These are phyloP conservation scores for Ondatra zibethicus DNA, from an alignment of 2,113 vertebrate species.

Conservation along the genomic window DNA sequence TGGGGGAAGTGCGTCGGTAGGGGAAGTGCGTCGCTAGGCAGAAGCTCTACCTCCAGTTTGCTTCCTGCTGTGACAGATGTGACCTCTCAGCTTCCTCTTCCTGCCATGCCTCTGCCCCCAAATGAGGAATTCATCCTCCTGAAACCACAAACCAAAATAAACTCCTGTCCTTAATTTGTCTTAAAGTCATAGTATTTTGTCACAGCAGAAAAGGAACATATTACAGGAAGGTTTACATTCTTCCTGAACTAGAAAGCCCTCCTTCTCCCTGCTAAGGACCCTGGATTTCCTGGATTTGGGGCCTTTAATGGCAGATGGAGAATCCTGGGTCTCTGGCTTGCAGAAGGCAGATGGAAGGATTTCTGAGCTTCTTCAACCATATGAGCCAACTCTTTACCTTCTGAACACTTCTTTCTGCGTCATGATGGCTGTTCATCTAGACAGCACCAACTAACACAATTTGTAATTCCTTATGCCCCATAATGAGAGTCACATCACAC, in stretches of 20 bases:
- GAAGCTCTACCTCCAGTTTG: neutral
- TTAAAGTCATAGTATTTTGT: neutral
- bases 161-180: neutral
- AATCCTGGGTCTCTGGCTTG: neutral
- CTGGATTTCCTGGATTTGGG: neutral
- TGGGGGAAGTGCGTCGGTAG: no score
- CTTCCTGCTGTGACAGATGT: neutral
- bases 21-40: neutral
- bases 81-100: neutral
- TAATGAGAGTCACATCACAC: neutral
- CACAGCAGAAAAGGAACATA: neutral
- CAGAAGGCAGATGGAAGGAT: fast-evolving
- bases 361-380: neutral
- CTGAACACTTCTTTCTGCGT: neutral
- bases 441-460: neutral
- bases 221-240: neutral
- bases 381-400: neutral
- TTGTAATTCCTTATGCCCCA: neutral
- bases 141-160: neutral
- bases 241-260: no score
- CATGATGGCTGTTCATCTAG: neutral
- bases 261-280: neutral
- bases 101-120: neutral
- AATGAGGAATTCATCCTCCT: neutral
- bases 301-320: no score